phyloP scores from a whole-genome alignment of 64 coral and sea anemone genomes.

The Platygyra sinensis region DNA sequence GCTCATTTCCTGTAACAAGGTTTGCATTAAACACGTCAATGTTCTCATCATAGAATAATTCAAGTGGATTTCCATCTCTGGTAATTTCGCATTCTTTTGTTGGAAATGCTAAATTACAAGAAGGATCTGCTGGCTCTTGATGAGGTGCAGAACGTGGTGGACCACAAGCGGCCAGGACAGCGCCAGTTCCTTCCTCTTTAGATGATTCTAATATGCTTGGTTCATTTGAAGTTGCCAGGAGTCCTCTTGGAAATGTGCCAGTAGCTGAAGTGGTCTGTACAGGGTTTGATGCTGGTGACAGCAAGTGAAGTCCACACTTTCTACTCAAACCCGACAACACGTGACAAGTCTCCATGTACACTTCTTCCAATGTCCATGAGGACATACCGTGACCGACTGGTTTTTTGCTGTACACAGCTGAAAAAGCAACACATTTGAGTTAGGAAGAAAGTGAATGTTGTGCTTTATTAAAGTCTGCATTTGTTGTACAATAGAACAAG shows the following conservation, averaged over 20 bases:
- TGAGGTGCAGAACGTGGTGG: too few species aligned
- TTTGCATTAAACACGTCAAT: not conserved
- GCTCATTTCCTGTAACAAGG: not conserved
- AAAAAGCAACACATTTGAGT: not conserved
- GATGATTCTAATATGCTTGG: not conserved
- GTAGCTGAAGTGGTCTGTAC: not conserved
- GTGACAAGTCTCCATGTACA: slow-evolving; percentile 94
- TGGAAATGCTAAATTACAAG: not conserved
- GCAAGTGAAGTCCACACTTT: slow-evolving; percentile 82
- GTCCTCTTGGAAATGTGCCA: not conserved
- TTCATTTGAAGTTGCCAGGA: not conserved
- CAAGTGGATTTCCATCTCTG: not conserved
- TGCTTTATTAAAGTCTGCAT: too few species aligned
- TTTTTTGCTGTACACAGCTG: slow-evolving; percentile 87
- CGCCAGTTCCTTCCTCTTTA: not conserved
- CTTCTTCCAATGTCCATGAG: slow-evolving; percentile 91
- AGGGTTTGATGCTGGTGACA: slow-evolving; percentile 64
- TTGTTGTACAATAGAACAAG: too few species aligned
- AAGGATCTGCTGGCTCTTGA: not conserved
- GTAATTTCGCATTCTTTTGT: too few species aligned
- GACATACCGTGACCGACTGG: slow-evolving; percentile 80
- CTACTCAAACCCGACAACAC: slow-evolving; percentile 85
- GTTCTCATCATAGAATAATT: not conserved
- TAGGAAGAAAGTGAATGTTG: too few species aligned
- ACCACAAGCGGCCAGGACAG: not conserved